phyloP scores from a whole-genome alignment of 64 coral and sea anemone species.

The Stichodactyla helianthus region DNA sequence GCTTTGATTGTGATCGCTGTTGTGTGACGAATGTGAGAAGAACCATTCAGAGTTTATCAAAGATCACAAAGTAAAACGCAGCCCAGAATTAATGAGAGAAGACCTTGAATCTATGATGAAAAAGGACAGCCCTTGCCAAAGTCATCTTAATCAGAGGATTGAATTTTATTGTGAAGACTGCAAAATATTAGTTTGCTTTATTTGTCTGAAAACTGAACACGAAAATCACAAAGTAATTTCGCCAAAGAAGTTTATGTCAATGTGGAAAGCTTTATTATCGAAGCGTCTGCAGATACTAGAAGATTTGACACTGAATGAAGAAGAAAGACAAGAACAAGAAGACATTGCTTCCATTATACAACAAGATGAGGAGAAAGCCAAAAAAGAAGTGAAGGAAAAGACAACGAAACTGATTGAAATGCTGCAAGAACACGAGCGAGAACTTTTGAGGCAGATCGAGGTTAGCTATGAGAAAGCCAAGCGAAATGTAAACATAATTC shows the following conservation, averaged over 20 bases:
- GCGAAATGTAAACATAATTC: slow-evolving; percentile 4
- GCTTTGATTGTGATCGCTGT: slow-evolving; percentile 12
- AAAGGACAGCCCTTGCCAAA: neutral
- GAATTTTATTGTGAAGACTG: neutral
- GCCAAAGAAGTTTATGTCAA: neutral
- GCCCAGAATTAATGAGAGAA: neutral
- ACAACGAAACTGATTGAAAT: neutral
- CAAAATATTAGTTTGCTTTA: neutral
- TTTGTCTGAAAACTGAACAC: neutral
- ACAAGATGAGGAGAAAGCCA: neutral
- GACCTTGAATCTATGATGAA: neutral
- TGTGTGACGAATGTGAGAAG: neutral
- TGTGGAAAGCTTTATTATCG: neutral
- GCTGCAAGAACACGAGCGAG: neutral
- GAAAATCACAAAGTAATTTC: neutral
- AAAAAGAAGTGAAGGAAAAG: neutral
- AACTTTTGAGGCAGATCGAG: neutral
- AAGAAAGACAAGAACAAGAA: neutral
- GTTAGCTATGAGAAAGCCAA: neutral
- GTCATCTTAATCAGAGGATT: neutral
- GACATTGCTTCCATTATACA: neutral
- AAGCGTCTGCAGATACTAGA: neutral
- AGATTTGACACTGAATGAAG: neutral
- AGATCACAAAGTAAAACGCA: neutral
- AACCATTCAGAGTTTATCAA: neutral